phyloP scores from a whole-genome alignment of 1,140 invertebrate species.

The Drosophila willistoni region DNA sequence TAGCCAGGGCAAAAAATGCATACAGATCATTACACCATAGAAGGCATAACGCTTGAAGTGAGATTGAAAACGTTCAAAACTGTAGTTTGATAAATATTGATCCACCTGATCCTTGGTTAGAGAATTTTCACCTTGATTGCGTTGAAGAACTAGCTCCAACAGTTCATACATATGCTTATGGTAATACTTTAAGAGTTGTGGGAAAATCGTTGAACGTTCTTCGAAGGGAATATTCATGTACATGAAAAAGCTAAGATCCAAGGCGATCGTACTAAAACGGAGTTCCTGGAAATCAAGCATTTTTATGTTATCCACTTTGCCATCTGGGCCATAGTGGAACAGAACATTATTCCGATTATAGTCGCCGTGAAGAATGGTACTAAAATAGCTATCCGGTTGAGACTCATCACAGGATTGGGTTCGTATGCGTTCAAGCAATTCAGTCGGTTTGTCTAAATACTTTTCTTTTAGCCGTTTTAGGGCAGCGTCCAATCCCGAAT shows the following conservation, averaged over 20 bases:
- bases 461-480: slow-evolving; percentile 53
- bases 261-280: slow-evolving; percentile 64
- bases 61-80: slow-evolving; percentile 60
- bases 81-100: slow-evolving; percentile 52
- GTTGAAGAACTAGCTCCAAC: slow-evolving; percentile 62
- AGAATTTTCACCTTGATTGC: slow-evolving; percentile 32
- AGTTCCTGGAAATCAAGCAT: slow-evolving; percentile 82
- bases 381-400: slow-evolving; percentile 57
- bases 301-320: slow-evolving; percentile 55
- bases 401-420: slow-evolving; percentile 27
- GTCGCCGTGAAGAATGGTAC: slow-evolving; percentile 76
- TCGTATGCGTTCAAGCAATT: slow-evolving; percentile 63
- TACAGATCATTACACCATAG: slow-evolving; percentile 71
- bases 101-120: slow-evolving; percentile 44
- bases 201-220: slow-evolving; percentile 35
- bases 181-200: slow-evolving; percentile 38
- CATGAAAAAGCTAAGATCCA: slow-evolving; percentile 77
- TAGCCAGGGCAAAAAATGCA: slow-evolving; percentile 79
- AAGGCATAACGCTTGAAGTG: slow-evolving; percentile 76
- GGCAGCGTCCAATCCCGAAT: slow-evolving; percentile 29
- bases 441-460: slow-evolving; percentile 52
- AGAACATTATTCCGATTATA: slow-evolving; percentile 81
- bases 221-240: slow-evolving; percentile 69
- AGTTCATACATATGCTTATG: slow-evolving; percentile 55
- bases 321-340: slow-evolving; percentile 52